phyloP scores from a whole-genome alignment of 1,140 invertebrate genomes.

The Rhagoletis pomonella region DNA sequence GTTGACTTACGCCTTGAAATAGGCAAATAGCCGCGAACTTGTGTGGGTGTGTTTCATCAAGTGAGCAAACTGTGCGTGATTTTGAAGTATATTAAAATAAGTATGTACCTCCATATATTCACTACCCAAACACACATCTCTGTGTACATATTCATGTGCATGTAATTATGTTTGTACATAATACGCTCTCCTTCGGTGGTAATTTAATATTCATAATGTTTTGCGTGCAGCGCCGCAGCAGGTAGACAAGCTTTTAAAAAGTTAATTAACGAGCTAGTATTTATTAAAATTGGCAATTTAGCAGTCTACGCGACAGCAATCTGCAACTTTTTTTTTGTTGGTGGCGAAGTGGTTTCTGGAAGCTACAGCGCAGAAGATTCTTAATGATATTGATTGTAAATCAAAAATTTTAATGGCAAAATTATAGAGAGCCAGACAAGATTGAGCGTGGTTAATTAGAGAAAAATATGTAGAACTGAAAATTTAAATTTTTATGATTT shows the following conservation, averaged over 20 bases:
- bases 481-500: too few species aligned
- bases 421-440: too few species aligned
- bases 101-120: not conserved
- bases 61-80: not conserved
- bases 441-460: too few species aligned
- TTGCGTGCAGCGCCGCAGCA: not conserved
- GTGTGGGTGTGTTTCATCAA: not conserved
- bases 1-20: not conserved
- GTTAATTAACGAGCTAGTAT: conserved; percentile 41
- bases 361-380: not conserved
- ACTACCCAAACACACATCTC: not conserved
- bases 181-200: conserved; percentile 59
- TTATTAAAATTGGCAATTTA: conserved; percentile 46
- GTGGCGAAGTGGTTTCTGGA: not conserved
- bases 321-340: not conserved
- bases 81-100: conserved; percentile 34
- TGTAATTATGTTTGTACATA: not conserved
- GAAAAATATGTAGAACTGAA: too few species aligned
- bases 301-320: conserved; percentile 11
- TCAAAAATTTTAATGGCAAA: not conserved
- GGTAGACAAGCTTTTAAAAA: conserved; percentile 27
- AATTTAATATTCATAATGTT: conserved; percentile 72
- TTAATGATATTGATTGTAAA: not conserved
- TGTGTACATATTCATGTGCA: not conserved
- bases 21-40: not conserved